These are phyloP conservation scores for Pangasius krempfi DNA, from an alignment of 2,797 vertebrate species.

Conservation along the genomic window DNA sequence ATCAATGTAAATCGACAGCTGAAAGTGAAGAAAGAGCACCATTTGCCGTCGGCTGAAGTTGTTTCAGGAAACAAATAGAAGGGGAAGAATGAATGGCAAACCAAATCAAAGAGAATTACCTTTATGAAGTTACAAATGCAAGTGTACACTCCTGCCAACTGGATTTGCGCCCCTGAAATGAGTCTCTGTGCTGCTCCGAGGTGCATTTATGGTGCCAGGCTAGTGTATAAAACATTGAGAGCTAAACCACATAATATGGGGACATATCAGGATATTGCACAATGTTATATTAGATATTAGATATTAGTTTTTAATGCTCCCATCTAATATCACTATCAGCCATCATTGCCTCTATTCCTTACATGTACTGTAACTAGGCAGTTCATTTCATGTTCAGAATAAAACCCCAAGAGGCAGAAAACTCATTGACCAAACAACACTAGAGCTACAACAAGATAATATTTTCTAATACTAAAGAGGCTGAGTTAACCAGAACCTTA, in stretches of 20 bases:
- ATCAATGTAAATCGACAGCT: constrained; percentile 55
- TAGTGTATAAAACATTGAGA: background rate
- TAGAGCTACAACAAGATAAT: background rate
- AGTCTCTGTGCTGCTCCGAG: background rate
- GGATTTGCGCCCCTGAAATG: constrained; percentile 18
- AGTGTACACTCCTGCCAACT: background rate
- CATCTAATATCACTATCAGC: background rate
- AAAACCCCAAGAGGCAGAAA: background rate
- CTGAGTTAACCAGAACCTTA: background rate
- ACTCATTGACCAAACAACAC: background rate
- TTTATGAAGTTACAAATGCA: constrained; percentile 33
- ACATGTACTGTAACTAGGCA: background rate
- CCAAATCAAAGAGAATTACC: constrained; percentile 36
- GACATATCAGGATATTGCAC: background rate
- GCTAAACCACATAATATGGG: background rate
- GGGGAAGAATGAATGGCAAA: constrained; percentile 13
- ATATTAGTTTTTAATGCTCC: background rate
- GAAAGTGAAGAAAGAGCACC: constrained; percentile 44
- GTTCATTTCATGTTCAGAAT: background rate
- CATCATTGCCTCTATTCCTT: background rate
- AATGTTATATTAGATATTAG: background rate
- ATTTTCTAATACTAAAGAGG: background rate
- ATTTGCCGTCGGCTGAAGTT: constrained; percentile 60
- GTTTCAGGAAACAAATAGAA: constrained; percentile 27
- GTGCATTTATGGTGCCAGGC: background rate